Evolutionary conservation across 30 jellyfish, hydroid and myxozoan species (phyloP), one percentile per base, ranked within the genome.

Genomic region (Pseudorhiza aurosa): DNA sequence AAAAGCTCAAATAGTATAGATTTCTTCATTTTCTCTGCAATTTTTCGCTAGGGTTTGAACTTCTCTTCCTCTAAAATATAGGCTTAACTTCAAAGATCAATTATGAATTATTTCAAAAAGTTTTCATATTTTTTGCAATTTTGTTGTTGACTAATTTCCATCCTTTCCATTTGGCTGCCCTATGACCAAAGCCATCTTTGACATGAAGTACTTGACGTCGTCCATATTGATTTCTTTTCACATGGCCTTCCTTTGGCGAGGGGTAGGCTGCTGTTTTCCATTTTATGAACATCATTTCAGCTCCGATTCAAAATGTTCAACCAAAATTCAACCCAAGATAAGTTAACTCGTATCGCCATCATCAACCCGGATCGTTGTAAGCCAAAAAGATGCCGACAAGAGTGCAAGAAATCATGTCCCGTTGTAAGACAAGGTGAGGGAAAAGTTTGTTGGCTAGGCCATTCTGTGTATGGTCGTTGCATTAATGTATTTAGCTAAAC

Each of bases 341-440:
- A 94, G 87, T 64, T 94, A 53, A 95, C 99, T 22, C 96, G 99
- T 60, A 88, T 95, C 30, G 99, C 99, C 65, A 95, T 95, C 43
- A 94, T 95, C 60, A 95, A 95, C 65, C 45, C 91, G 67, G 99
- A 95, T 55, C 97, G 99, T 44, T 95, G 99, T 70, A 95, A 88
- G 68, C 99, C 99, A 1, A 95, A 95, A 46, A 88, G 95, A 95
- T 95, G 99, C 63, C 95, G 97, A 24, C 97, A 88, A 49, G 99
- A 95, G 59, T 95, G 99, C 89, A 95, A 95, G 80, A 65, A 95
- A 70, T 82, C 97, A 5, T 95, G 99, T 73, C 99, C 99, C 2
- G 99, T 95, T 35, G 99, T 95, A 24, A 87, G 99, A 58, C 97
- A 77, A 76, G 99, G 99, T 95, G 57, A 69, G n/a, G n/a, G n/a